Base-by-base conservation (phyloP, 2,113 vertebrate genomes). In the Sander vitreus region DNA sequence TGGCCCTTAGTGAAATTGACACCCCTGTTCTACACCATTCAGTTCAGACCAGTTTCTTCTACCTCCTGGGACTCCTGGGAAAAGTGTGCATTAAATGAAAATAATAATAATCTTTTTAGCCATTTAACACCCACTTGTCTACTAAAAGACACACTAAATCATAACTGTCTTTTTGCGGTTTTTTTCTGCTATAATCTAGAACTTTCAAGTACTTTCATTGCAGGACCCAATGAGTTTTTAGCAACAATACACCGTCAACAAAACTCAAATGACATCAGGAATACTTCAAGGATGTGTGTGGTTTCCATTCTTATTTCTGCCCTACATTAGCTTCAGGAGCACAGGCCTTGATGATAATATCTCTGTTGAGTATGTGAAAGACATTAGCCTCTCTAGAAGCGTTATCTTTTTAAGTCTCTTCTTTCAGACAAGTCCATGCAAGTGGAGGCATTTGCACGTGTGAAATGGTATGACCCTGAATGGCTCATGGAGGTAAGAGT, bases 371-470 rank as follows among this genome's bases (percentile, higher is more conserved):
- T 65, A 6, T 63, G 39, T 19, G 13, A 15, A 47, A 25, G 14
- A 77, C 55, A 33, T 63, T 39, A 5, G 19, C 21, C 10, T 63
- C n/a, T 43, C 21, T 30, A 15, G 18, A 63, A 19, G 19, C 14
- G 13, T 64, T 19, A 15, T 70, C 23, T 78, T 36, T 43, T 60
- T 5, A 36, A 53, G 25, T n/a, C 3, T 63, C 39, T 9, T 30
- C 39, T 60, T 75, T 43, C 43, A 64, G 54, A 71, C 76, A 63
- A 43, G 77, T 53, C 53, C 6, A 21, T 45, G 48, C 68, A 84
- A 15, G 80, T 53, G 15, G 30, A 70, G 23, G 43, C 6, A 54
- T 68, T 9, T 13, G 0, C 53, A 43, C 63, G 67, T 45, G 45
- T 14, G 63, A 62, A 57, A 45, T 16, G 27, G 19, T 27, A 1